These are phyloP conservation scores for Lissocephala sabroskyi DNA, from an alignment of 2,888 invertebrate species.

Conservation along the genomic window DNA sequence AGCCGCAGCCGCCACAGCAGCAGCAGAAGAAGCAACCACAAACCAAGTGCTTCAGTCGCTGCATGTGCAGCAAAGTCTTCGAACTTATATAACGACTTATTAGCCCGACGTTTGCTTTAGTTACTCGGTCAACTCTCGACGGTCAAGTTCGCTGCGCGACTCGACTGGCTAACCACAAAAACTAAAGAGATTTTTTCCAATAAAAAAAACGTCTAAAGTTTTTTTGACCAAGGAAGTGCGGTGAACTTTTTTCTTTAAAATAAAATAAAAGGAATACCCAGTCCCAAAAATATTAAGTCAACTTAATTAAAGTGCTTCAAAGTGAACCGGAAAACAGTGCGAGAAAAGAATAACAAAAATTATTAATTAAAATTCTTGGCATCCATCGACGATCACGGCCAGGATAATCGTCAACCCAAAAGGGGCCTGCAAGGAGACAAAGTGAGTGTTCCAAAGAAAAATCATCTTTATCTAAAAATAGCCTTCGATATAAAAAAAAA, in stretches of 20 bases:
- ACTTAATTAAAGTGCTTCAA: too few species aligned
- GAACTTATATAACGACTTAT: conserved; percentile 72
- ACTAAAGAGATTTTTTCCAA: neutral
- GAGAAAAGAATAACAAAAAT: too few species aligned
- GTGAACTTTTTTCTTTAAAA: conserved; percentile 11
- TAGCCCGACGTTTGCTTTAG: conserved; percentile 70
- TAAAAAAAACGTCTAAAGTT: neutral
- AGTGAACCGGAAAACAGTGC: too few species aligned
- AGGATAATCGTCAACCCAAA: conserved; percentile 31
- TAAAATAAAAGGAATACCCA: conserved; percentile 17
- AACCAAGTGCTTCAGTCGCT: conserved; percentile 23
- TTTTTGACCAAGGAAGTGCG: neutral
- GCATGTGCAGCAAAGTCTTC: conserved; percentile 63
- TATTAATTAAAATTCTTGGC: too few species aligned
- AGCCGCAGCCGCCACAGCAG: conserved; percentile 15
- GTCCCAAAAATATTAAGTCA: too few species aligned
- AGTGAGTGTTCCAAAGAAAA: conserved; percentile 15
- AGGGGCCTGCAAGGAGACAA: too few species aligned
- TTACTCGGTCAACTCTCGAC: conserved; percentile 72
- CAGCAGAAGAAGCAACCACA: conserved; percentile 19
- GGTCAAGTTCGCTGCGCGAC: conserved; percentile 70
- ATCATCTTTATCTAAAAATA: conserved; percentile 1
- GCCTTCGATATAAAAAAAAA: conserved; percentile 14
- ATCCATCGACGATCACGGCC: too few species aligned
- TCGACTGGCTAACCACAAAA: conserved; percentile 27